Conservation (phyloP, 2,888 invertebrate species). For the Argyra leucocephala region DNA sequence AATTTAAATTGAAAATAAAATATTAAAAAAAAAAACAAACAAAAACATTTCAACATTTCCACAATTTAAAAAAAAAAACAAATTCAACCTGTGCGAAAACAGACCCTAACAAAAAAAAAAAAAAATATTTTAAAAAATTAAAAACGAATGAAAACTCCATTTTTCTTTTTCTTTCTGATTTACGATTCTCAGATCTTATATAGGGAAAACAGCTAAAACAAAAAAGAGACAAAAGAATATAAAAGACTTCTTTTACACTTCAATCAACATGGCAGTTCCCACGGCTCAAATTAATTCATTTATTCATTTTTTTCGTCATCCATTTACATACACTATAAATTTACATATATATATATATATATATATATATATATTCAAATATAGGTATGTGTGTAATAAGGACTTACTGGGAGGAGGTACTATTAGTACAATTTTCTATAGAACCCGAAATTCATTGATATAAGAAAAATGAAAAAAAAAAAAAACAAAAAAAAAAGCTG, state of each 20-base stretch:
- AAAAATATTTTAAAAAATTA: too few species aligned
- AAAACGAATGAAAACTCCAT: too few species aligned
- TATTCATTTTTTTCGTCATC: not conserved
- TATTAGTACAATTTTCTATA: not conserved
- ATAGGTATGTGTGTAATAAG: not conserved
- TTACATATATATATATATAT: not conserved
- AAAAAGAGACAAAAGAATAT: not conserved
- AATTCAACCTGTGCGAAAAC: not conserved
- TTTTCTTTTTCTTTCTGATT: not conserved
- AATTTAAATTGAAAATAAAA: not conserved
- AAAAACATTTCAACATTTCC: not conserved
- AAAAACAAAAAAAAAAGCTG: too few species aligned
- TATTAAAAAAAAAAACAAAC: not conserved
- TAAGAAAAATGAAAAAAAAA: not conserved
- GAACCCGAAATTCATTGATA: not conserved
- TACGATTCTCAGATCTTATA: not conserved
- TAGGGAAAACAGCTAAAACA: not conserved
- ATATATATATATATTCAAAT: not conserved
- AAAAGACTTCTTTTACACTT: constrained; percentile 1
- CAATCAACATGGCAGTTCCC: constrained; percentile 2
- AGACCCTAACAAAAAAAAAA: too few species aligned
- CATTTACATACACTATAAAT: not conserved
- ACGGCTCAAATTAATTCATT: constrained; percentile 3
- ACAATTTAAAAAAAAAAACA: not conserved
- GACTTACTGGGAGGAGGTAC: not conserved